Base-by-base conservation (phyloP, 2,888 invertebrate genomes). In the Anoplius nigerrimus region DNA sequence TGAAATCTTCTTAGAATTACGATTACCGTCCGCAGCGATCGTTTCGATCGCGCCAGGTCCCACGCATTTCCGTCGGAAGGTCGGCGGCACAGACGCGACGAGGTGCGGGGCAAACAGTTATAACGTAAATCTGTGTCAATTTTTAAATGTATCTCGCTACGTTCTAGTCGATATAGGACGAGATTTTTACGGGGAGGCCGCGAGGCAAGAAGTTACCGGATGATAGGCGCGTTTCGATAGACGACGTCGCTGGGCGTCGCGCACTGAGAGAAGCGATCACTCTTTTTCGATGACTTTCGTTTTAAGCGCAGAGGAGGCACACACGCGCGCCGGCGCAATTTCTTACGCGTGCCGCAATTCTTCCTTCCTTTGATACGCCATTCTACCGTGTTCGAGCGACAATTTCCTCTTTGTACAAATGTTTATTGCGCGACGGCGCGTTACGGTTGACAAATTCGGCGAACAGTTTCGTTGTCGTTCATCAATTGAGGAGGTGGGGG, bases 71-170 rank as follows among this genome's bases (percentile, higher is more conserved):
- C n/a, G n/a, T n/a, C n/a, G n/a, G n/a, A n/a, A n/a, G n/a, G n/a
- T n/a, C n/a, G n/a, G n/a, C 27, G 22, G 21, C 62, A 48, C 16
- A 51, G 27, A 53, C 51, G 52, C 21, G 42, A 52, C 42, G 62
- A 45, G 59, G 24, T 55, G 63, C 45, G 45, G 45, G 59, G 18
- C 55, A 69, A 76, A 69, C 79, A 76, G 68, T 69, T 80, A 77
- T 78, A 78, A 75, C 66, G 77, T 81, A 80, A 84, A 85, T 87
- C 82, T 86, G 82, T 86, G 86, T 87, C 86, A 86, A 87, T 87
- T 87, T 87, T 86, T 82, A 85, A n/a, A 86, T 86, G 84, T 87
- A 86, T 81, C 73, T 78, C 79, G 83, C 76, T 82, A 78, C 74
- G 82, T 82, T 83, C 78, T 84, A 84, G 82, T 79, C 81, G 69